Conservation (phyloP, 2,888 invertebrate species). For the Lithophane socia region DNA sequence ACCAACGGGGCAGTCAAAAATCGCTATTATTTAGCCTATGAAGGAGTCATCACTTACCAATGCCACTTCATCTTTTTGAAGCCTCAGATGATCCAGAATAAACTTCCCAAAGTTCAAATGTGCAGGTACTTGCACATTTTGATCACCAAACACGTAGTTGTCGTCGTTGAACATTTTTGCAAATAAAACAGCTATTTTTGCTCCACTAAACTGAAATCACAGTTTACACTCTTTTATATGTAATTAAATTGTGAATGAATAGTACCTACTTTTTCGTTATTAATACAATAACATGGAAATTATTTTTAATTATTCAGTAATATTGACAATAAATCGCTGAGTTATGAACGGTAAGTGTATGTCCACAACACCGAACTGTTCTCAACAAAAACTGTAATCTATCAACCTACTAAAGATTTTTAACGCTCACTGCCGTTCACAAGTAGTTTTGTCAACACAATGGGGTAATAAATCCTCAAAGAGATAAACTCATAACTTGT, state of each 20-base stretch:
- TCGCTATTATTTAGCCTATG: no score
- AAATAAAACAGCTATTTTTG: background rate
- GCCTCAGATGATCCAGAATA: constrained; percentile 75
- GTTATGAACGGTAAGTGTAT: constrained; percentile 19
- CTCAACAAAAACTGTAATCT: background rate
- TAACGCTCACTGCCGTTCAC: constrained; percentile 5
- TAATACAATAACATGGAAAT: constrained; percentile 20
- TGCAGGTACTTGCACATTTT: constrained; percentile 77
- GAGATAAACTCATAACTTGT: constrained; percentile 7
- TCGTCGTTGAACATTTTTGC: constrained; percentile 71
- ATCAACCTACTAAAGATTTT: constrained; percentile 4
- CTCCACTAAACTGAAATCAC: background rate
- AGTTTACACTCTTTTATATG: background rate
- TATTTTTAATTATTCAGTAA: constrained; percentile 34
- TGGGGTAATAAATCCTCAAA: constrained; percentile 30
- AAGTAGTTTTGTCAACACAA: constrained; percentile 53
- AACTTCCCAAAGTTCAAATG: constrained; percentile 83
- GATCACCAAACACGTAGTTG: constrained; percentile 75
- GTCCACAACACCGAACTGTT: constrained; percentile 21
- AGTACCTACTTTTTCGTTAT: constrained; percentile 2
- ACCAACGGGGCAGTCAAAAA: no score
- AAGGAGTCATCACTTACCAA: constrained; percentile 72
- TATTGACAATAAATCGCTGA: constrained; percentile 13
- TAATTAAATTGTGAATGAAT: constrained; percentile 1
- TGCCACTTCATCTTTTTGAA: constrained; percentile 72